Evolutionary conservation across 2,888 invertebrate genomes (phyloP), one percentile per base, ranked within the genome.

Genomic region (Linyphia triangularis): DNA sequence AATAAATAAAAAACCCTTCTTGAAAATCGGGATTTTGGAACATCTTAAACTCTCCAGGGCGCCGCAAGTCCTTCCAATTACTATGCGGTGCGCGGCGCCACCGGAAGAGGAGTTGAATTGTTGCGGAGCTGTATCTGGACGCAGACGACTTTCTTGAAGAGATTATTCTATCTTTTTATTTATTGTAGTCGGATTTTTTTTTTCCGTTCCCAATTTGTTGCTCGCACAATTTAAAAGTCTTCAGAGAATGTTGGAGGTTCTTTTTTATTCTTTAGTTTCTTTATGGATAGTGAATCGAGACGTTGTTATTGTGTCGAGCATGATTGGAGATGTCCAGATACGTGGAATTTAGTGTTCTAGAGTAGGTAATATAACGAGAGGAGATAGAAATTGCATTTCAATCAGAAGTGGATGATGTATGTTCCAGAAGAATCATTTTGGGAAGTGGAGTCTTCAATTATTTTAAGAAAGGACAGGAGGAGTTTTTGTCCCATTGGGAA

Each of bases 91-190:
- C 84, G 75, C 84, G 84, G 73, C 84, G 67, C 67, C 73, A 59
- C 28, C 67, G 75, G 75, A 75, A 84, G 73, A 65, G 57, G 84
- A 84, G 84, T 84, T 84, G 84, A 84, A 37, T 75, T 84, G 84
- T 84, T 63, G 73, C 24, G 22, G 51, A 40, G 57, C 65, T 72
- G 84, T 43, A 70, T 57, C 70, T 59, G 70, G 79, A 59, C 59
- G 67, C 51, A 63, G 73, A 63, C 77, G 63, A 77, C 51, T 79
- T 78, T 78, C 51, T 78, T 67, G 43, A 77, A 22, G 26, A 6
- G n/a, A 63, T 77, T 70, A 43, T 26, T 40, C 57, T 22, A 19
- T 61, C 37, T 61, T 59, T 16, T 61, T 59, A 72, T 37, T 69
- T 69, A 30, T 69, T 61, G 16, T 40, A n/a, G 51, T 75, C 26